phyloP scores from a whole-genome alignment of 1,140 invertebrate species.

The Solenopsis fugax region DNA sequence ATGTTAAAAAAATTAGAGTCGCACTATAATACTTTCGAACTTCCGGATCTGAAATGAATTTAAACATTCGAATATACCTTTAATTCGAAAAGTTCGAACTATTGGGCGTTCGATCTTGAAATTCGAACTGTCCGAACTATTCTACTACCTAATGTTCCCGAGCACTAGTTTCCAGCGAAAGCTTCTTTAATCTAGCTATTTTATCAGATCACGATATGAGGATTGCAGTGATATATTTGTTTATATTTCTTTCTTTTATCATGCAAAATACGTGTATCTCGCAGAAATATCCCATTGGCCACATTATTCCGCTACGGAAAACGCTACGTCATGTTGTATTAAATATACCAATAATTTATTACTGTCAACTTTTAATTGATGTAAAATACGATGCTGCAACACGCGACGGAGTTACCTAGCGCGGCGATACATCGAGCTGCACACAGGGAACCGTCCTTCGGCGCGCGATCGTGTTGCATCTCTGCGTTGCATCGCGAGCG shows the following conservation, averaged over 20 bases:
- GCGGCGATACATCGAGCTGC: conserved; percentile 3
- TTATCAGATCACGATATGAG: not conserved
- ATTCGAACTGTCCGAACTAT: no score
- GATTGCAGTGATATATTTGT: not conserved
- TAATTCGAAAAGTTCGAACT: no score
- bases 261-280: not conserved
- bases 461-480: conserved; percentile 27
- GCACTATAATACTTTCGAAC: no score
- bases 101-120: no score
- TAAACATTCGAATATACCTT: no score
- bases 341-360: conserved; percentile 45
- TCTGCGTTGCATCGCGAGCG: conserved; percentile 62
- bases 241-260: not conserved
- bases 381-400: conserved; percentile 43
- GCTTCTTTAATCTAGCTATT: not conserved
- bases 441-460: not conserved
- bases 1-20: no score
- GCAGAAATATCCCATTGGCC: not conserved
- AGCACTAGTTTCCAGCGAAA: not conserved
- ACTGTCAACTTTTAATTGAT: conserved; percentile 37
- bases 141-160: no score
- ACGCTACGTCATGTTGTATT: not conserved
- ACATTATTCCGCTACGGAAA: not conserved
- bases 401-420: conserved; percentile 32
- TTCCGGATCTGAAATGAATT: no score